Conservation (phyloP, 2,888 invertebrate genomes). For the Trissolcus japonicus region DNA sequence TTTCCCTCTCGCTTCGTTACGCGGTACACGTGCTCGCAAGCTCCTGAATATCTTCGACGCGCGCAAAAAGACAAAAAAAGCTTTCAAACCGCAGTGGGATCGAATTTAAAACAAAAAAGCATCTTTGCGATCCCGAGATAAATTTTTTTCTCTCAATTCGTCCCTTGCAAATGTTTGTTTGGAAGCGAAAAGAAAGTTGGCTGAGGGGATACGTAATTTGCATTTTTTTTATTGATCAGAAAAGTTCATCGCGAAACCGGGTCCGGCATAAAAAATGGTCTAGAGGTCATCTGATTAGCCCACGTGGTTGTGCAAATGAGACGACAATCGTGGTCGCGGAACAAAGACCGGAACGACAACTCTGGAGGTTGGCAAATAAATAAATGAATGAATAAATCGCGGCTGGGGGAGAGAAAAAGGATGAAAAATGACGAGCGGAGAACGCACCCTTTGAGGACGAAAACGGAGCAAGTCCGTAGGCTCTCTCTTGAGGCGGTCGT, state of each 20-base stretch:
- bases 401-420: background rate
- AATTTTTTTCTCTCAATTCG: no score
- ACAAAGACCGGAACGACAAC: conserved; percentile 7
- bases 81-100: no score
- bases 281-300: background rate
- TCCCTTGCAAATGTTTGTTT: no score
- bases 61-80: background rate
- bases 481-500: conserved; percentile 23
- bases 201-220: no score
- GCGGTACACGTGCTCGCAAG: conserved; percentile 47
- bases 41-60: conserved; percentile 22
- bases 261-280: background rate
- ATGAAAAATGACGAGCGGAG: conserved; percentile 17
- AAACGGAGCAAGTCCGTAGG: conserved; percentile 33
- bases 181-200: background rate
- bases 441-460: conserved; percentile 48
- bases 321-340: background rate
- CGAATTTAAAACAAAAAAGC: no score
- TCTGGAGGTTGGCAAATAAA: background rate
- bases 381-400: background rate
- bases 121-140: no score
- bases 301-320: conserved; percentile 2
- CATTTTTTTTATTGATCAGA: background rate
- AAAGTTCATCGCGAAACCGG: background rate
- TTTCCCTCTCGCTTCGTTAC: conserved; percentile 33